These are phyloP conservation scores for Ostrea denselamellosa DNA, from an alignment of 1,140 invertebrate species.

Conservation along the genomic window DNA sequence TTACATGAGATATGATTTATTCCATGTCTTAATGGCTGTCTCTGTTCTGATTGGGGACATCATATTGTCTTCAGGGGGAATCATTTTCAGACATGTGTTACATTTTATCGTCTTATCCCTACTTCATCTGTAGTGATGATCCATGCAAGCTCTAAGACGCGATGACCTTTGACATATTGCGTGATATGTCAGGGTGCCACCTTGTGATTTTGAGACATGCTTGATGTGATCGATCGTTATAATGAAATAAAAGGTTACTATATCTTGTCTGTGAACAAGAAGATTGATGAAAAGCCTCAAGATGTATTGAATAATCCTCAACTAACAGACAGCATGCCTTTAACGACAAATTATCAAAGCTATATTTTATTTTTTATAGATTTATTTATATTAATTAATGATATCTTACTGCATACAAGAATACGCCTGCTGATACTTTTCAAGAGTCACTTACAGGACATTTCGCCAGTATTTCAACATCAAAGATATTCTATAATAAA, in stretches of 20 bases:
- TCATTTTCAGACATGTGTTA: background rate
- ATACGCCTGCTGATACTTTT: no score
- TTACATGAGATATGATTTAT: background rate
- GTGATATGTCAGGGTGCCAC: background rate
- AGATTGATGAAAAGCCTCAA: background rate
- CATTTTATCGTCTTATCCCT: background rate
- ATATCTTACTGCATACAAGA: no score
- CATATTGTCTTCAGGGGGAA: background rate
- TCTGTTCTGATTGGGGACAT: background rate
- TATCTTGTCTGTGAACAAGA: background rate
- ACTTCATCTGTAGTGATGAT: background rate
- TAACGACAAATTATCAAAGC: no score
- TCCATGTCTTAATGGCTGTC: background rate
- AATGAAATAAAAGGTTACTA: background rate
- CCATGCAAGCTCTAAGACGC: background rate
- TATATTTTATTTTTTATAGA: no score
- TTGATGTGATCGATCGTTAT: background rate
- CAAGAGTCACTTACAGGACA: no score
- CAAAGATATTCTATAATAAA: no score
- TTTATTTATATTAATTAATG: no score
- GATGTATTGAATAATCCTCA: no score
- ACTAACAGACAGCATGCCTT: no score
- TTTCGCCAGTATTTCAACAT: no score
- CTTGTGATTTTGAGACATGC: conserved; percentile 8
- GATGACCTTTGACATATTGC: background rate